Evolutionary conservation across 2,797 vertebrate genomes (phyloP), one percentile per base, ranked within the genome.

Genomic region (Coranthus polyacanthus): DNA sequence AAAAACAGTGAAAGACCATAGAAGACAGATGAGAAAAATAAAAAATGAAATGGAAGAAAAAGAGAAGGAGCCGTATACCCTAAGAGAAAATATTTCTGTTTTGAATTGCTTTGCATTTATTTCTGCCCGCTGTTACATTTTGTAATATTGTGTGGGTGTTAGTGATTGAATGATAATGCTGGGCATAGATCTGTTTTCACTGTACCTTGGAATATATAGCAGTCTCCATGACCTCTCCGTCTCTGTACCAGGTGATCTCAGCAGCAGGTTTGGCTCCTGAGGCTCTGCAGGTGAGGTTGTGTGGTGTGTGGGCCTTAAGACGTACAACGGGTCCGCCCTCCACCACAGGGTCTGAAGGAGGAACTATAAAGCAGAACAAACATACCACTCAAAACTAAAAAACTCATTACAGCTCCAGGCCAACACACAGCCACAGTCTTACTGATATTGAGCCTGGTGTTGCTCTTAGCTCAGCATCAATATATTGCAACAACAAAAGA

Each of bases 231-330:
- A 92, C 92, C 88, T 96, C 91, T 55, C 96, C 96, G 18, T 97
- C 95, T 62, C 94, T 89, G 87, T 96, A 96, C 96, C 96, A 97
- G 68, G 94, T 94, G 88, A 97, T 95, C 70, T 96, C 95, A 22
- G 95, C 95, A 0, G 93, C 94, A 24, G 96, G 96, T 66, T 94
- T 97, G 77, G 95, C 95, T 39, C 80, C 94, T 0, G 81, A 93
- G 47, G 94, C 94, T 51, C 81, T 93, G 84, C 96, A 97, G 54
- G 96, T 97, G 76, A 97, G 93, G 89, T 97, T 97, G 54, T 94
- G 94, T 12, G 92, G 91, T 60, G 94, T 87, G 83, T 95, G 94
- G 76, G 94, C 95, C 79, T 96, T 94, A 34, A 97, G 94, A 43
- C 94, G 94, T 44, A 97, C 94, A 16, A 95, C 84, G 0, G 96